These are phyloP conservation scores for Dioctria linearis DNA, from an alignment of 2,888 invertebrate species.

Conservation along the genomic window DNA sequence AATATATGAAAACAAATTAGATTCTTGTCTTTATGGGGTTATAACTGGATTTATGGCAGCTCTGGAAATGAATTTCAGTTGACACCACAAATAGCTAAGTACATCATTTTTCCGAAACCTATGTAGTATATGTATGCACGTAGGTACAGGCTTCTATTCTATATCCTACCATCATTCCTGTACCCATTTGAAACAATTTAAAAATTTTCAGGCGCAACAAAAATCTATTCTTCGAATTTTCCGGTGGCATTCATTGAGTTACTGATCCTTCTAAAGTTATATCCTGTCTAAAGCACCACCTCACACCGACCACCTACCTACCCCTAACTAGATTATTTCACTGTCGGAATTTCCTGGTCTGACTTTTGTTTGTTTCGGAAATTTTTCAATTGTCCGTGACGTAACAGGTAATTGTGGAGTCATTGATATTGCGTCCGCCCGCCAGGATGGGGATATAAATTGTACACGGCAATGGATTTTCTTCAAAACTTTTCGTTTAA, in stretches of 20 bases:
- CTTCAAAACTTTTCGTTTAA: not conserved
- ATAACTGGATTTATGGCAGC: constrained; percentile 14
- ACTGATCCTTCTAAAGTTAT: too few species aligned
- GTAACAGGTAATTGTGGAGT: not conserved
- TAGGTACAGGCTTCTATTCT: too few species aligned
- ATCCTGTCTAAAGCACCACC: too few species aligned
- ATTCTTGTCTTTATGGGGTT: constrained; percentile 32
- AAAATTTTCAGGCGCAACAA: too few species aligned
- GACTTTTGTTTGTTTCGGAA: not conserved
- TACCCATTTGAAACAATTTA: too few species aligned
- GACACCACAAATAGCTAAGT: too few species aligned
- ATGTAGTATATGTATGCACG: too few species aligned
- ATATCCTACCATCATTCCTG: too few species aligned
- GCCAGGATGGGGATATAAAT: not conserved
- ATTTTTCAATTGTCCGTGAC: not conserved
- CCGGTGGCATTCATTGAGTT: too few species aligned
- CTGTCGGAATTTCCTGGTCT: not conserved
- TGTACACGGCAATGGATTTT: not conserved
- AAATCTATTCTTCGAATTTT: too few species aligned
- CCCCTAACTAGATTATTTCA: not conserved
- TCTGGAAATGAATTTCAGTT: not conserved
- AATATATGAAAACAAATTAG: constrained; percentile 33
- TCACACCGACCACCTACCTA: not conserved
- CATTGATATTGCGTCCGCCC: too few species aligned
- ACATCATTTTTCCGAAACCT: too few species aligned